phyloP scores from a whole-genome alignment of 2,113 vertebrate genomes.

The Cyanoramphus novaezelandiae region DNA sequence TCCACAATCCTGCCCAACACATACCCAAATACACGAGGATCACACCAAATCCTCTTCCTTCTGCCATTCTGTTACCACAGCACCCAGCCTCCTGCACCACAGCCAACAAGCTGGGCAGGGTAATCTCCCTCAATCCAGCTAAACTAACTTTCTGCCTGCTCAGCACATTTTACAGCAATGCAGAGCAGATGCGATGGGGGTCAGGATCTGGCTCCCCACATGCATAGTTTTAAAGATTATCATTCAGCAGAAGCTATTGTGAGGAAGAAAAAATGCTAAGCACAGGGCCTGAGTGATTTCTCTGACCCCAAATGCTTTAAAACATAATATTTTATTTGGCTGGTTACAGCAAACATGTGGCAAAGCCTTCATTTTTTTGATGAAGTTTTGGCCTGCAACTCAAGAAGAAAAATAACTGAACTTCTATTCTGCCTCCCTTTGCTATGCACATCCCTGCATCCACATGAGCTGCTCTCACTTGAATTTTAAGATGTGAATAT shows the following conservation, averaged over 20 bases:
- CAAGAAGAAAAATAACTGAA: not conserved
- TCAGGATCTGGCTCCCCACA: not conserved
- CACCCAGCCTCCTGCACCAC: not conserved
- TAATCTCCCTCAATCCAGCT: not conserved
- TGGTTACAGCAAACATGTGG: not conserved
- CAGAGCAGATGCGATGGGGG: not conserved
- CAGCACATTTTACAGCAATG: not conserved
- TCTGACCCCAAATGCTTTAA: not conserved
- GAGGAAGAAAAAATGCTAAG: not conserved
- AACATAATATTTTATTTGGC: slow-evolving; percentile 47
- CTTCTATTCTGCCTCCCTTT: not conserved
- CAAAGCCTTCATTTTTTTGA: not conserved
- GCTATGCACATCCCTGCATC: not conserved
- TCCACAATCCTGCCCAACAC: not conserved
- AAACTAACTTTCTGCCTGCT: not conserved
- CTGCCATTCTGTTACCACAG: not conserved
- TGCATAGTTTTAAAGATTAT: not conserved
- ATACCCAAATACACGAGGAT: not conserved
- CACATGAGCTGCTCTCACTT: not conserved
- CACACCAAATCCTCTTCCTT: not conserved
- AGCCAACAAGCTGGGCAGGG: not conserved
- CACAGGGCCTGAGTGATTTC: not conserved
- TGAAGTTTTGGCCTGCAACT: not conserved
- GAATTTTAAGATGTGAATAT: slow-evolving; percentile 16
- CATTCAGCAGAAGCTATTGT: not conserved